phyloP scores from a whole-genome alignment of 2,113 vertebrate genomes.

The Synodontis membranacea region DNA sequence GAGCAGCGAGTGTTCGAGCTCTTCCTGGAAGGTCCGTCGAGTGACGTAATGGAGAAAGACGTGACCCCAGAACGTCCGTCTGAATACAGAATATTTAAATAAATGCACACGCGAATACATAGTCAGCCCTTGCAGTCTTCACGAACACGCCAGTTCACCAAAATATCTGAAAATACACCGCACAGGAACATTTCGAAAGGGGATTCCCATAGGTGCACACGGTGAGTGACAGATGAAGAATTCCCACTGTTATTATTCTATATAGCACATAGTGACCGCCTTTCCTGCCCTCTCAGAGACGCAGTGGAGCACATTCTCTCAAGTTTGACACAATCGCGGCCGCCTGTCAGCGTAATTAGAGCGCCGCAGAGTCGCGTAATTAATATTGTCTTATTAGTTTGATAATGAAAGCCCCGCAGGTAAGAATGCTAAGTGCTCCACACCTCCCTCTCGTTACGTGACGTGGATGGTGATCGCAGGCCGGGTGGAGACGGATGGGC shows the following conservation, averaged over 20 bases:
- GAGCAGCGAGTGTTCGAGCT: not conserved
- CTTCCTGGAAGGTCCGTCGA: not conserved
- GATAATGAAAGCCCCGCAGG: conserved; percentile 77
- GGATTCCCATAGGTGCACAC: conserved; percentile 36
- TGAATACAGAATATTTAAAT: no score
- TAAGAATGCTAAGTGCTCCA: conserved; percentile 62
- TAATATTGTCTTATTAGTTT: conserved; percentile 76
- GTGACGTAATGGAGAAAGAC: not conserved
- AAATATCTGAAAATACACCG: conserved; percentile 7
- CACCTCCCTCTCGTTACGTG: conserved; percentile 45
- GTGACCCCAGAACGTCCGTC: not conserved
- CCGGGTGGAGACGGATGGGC: conserved; percentile 17
- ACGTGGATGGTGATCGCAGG: conserved; percentile 45
- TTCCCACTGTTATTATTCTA: conserved; percentile 42
- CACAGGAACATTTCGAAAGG: not conserved
- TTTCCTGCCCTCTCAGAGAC: conserved; percentile 42
- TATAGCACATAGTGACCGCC: conserved; percentile 46
- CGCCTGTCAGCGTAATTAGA: conserved; percentile 73
- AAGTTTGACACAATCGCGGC: conserved; percentile 62
- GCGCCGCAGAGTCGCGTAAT: conserved; percentile 72
- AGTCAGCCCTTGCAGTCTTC: not conserved
- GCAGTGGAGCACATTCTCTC: conserved; percentile 46
- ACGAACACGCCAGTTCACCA: not conserved
- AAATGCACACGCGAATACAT: not conserved
- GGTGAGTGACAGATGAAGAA: conserved; percentile 43